Evolutionary conservation across 2,113 vertebrate species (phyloP).

Genomic region (Toxotes jaculatrix): DNA sequence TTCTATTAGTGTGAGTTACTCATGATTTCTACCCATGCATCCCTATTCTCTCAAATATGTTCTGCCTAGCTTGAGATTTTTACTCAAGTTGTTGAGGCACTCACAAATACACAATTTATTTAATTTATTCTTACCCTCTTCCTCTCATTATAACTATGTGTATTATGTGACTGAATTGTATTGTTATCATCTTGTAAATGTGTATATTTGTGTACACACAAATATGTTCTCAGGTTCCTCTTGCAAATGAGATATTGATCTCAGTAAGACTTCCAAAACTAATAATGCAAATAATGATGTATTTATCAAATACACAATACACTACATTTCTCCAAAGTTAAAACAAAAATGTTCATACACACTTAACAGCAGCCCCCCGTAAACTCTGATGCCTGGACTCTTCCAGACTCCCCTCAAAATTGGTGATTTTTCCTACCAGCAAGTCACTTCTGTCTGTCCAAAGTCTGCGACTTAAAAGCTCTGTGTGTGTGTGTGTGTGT

Average conservation of each 20-base stretch:
- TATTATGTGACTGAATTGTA: too few species aligned
- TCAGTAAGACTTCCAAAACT: background rate
- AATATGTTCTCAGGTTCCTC: too few species aligned
- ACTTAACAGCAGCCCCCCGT: background rate
- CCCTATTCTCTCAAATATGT: too few species aligned
- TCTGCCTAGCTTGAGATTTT: too few species aligned
- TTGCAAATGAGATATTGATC: too few species aligned
- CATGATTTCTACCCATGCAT: too few species aligned
- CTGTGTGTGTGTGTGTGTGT: conserved; percentile 28
- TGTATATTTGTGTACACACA: too few species aligned
- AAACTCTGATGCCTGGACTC: background rate
- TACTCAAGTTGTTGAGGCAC: too few species aligned
- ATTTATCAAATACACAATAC: background rate
- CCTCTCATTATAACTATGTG: too few species aligned
- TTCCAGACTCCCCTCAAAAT: conserved; percentile 11
- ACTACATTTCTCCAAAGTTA: background rate
- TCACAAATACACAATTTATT: too few species aligned
- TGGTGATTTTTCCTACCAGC: conserved; percentile 8
- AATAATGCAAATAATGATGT: background rate
- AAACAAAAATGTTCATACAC: background rate
- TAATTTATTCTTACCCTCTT: too few species aligned
- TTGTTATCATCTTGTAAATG: too few species aligned
- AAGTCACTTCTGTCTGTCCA: conserved; percentile 18
- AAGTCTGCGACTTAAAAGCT: conserved; percentile 49
- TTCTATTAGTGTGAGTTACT: background rate